Percentiles rank a stretch among this genome's conserved stretches.
phyloP scores from a whole-genome alignment of 2,797 vertebrate genomes.

The Characodon lateralis region DNA sequence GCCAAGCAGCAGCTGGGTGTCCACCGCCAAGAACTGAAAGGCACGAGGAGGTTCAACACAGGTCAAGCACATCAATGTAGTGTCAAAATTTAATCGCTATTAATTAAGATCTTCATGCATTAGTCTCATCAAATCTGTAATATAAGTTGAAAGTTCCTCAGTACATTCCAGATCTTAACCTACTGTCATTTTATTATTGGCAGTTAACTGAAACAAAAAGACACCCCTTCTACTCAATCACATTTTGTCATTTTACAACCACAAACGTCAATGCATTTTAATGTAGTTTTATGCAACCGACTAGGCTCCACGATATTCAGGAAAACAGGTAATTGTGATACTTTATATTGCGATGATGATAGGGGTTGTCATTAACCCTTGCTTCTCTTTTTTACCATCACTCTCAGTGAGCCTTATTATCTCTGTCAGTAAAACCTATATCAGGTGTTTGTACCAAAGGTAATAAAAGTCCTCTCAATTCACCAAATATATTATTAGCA shows the following conservation, averaged over 20 bases:
- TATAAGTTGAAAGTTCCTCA: background rate
- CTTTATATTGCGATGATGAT: no score
- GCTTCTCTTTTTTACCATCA: no score
- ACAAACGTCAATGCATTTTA: background rate
- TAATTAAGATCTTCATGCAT: background rate
- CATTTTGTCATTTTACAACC: background rate
- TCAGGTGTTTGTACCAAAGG: no score
- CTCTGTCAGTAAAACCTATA: no score
- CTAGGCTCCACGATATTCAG: no score
- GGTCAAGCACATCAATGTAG: slow-evolving; percentile 7
- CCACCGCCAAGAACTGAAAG: slow-evolving; percentile 89
- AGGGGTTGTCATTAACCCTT: no score
- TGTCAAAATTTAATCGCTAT: background rate
- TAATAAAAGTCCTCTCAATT: no score
- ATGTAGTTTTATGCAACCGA: no score
- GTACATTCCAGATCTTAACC: background rate
- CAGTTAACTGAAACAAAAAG: background rate
- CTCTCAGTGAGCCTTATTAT: no score
- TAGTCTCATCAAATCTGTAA: background rate
- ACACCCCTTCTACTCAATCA: background rate
- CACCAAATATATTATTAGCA: no score
- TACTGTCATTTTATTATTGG: background rate
- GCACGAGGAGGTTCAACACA: slow-evolving; percentile 9
- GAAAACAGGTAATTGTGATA: no score
- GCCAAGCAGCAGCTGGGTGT: slow-evolving; percentile 91